Evolutionary conservation across 1,140 invertebrate species (phyloP).

Genomic region (Pachypeltis micranthus): DNA sequence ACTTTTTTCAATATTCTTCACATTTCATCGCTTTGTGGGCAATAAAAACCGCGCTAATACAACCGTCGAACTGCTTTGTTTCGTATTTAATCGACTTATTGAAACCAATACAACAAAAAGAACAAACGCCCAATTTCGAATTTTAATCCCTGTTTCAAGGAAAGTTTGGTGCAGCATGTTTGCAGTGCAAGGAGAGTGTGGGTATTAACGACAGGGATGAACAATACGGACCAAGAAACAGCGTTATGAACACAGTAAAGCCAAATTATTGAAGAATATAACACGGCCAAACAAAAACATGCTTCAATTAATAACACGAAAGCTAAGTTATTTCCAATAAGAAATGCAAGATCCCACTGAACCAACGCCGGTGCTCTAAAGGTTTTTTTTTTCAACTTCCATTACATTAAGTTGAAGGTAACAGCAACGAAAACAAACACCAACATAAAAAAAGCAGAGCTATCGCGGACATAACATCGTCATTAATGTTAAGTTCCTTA

Average conservation of each 20-base stretch:
- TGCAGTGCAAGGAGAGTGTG: no score
- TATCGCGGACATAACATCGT: not conserved
- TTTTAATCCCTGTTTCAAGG: not conserved
- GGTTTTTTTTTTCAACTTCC: not conserved
- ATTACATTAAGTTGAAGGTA: not conserved
- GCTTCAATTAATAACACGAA: conserved; percentile 11
- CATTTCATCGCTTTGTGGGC: no score
- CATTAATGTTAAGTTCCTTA: conserved; percentile 8
- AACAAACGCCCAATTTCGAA: not conserved
- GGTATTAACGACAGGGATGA: no score
- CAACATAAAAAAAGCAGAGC: not conserved
- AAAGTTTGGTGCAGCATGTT: no score
- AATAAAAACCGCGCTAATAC: no score
- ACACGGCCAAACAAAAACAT: conserved; percentile 12
- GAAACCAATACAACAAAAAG: not conserved
- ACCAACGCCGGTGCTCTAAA: not conserved
- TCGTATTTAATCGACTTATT: no score
- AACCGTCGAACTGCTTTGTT: no score
- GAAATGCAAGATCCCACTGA: not conserved
- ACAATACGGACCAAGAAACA: no score
- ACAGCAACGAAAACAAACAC: not conserved
- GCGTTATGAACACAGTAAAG: no score
- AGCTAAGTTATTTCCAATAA: no score
- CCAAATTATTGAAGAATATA: conserved; percentile 9
- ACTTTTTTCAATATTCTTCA: no score